phyloP scores from a whole-genome alignment of 2,113 vertebrate species.

The Erpornis zantholeuca region DNA sequence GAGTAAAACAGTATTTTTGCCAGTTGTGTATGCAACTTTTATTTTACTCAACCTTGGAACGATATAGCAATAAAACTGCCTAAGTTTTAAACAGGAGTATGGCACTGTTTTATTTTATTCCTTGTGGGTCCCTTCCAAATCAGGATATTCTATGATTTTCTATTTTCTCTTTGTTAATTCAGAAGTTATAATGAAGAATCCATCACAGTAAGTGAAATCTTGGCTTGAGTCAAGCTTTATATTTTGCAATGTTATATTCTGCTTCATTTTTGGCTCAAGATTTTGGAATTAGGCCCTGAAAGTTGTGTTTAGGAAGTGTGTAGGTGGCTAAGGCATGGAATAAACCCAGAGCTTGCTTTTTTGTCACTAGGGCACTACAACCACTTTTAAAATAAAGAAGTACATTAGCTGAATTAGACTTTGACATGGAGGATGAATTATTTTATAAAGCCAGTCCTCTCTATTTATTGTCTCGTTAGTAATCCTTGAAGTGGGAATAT shows the following conservation, averaged over 20 bases:
- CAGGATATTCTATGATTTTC: background rate
- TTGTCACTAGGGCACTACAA: no score
- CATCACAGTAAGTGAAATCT: background rate
- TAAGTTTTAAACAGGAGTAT: background rate
- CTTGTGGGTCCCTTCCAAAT: rapidly evolving
- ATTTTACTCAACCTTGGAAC: background rate
- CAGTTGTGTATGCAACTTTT: background rate
- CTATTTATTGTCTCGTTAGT: background rate
- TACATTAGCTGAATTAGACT: background rate
- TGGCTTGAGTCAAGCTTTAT: background rate
- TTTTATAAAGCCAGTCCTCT: background rate
- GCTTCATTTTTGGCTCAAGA: background rate
- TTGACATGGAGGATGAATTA: background rate
- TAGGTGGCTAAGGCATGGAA: background rate
- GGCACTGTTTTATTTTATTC: background rate
- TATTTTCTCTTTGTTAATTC: background rate
- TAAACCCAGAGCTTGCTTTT: background rate
- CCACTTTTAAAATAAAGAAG: background rate
- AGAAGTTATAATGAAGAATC: background rate
- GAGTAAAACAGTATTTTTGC: background rate
- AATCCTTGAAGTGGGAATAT: background rate
- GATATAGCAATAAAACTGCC: background rate
- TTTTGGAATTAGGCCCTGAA: background rate
- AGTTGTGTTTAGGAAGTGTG: background rate
- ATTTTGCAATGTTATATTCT: background rate